Base-by-base conservation (phyloP, 2,888 invertebrate genomes). In the Sabatieria punctata region DNA sequence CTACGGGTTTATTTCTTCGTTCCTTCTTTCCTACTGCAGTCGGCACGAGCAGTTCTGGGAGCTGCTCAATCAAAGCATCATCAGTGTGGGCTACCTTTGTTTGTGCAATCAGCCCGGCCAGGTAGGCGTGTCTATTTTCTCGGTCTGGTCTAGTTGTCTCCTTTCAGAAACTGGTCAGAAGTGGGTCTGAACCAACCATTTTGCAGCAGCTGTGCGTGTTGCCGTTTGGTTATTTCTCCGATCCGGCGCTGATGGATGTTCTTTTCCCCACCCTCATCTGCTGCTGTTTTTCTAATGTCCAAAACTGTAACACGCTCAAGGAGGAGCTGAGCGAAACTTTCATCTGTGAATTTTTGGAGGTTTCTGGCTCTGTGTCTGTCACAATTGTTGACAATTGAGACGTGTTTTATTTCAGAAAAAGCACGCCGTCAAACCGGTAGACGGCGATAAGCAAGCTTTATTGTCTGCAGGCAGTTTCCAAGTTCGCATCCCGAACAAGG, bases 141-240 rank as follows among this genome's bases (percentile, higher is more conserved):
- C 8, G 8, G 30, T 15, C 15, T 30, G 8, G 30, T 15, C 30
- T 30, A 30, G 30, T 30, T 30, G 30, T 30, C 8, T 48, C 18
- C 30, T 59, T 74, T 4, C 71, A 80, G 80, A 74, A 75, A 68
- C 72, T 79, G 49, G 71, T 82, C 48, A 79, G 81, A 59, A 77
- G 79, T 36, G 81, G 81, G 2, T 77, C 78, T 58, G 75, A 78
- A 21, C 80, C 80, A 1, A 80, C 81, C 35, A 83, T 71, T n/a
- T 75, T 86, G 22, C 84, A 83, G 67, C 84, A 82, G 58, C 71
- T 88, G 39, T 84, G 84, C 69, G 78, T 68, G 33, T 69, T 86
- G 55, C 85, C 86, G 0, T 83, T 71, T 63, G 79, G 80, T 56
- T 86, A 84, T 73, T 81, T 86, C 68, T 80, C 81, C 41, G 80